These are phyloP conservation scores for Eremophila alpestris DNA, from an alignment of 2,797 vertebrate genomes.

Conservation along the genomic window DNA sequence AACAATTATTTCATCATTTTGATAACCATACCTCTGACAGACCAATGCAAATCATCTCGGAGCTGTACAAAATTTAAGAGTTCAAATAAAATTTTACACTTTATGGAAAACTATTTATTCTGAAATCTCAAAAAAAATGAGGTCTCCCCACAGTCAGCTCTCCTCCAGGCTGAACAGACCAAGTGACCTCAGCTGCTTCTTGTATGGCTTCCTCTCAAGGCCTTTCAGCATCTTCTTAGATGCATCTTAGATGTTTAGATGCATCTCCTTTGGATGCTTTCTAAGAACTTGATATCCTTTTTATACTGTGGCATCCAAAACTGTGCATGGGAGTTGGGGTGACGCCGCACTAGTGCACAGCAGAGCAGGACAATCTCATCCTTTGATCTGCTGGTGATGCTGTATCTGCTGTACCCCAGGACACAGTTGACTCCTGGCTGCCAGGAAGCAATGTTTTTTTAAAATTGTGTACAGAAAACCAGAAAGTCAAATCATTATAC, in stretches of 20 bases:
- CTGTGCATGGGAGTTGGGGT: too few species aligned
- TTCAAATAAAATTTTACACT: neutral
- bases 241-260: too few species aligned
- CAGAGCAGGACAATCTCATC: rapidly evolving
- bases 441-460: neutral
- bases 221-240: neutral
- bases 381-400: neutral
- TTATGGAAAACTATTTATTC: neutral
- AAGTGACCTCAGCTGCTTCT: neutral
- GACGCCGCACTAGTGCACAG: neutral
- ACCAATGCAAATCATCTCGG: neutral
- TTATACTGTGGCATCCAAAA: neutral
- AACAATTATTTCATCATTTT: slow-evolving; percentile 3
- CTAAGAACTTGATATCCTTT: neutral
- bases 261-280: neutral
- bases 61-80: neutral
- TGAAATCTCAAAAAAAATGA: neutral
- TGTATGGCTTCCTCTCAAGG: neutral
- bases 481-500: neutral
- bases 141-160: neutral
- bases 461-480: neutral
- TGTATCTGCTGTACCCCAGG: neutral
- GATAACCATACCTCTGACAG: neutral
- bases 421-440: neutral
- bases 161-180: neutral